Base-by-base conservation (phyloP, 2,888 invertebrate genomes). In the Scaeva pyrastri region DNA sequence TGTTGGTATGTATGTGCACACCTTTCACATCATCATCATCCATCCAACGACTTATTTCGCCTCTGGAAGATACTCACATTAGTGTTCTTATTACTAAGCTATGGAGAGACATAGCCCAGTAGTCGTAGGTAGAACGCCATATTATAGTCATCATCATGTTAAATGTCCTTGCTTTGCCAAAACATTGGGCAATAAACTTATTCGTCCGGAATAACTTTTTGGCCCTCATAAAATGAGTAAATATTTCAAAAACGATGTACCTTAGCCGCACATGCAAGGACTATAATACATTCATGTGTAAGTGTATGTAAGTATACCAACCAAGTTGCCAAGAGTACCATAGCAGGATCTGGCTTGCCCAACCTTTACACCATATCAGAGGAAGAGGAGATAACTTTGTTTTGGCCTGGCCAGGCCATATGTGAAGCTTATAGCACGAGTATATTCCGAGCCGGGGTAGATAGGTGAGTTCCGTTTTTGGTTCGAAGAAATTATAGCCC, bases 181-280 rank as follows among this genome's bases (percentile, higher is more conserved):
- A 86, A 71, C 77, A 77, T 71, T 66, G 52, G 52, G 81, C 78
- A 78, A 81, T 86, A 86, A 86, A 82, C 82, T 82, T 71, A 82
- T 71, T 82, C 86, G 74, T 71, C 77, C 45, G 82, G 78, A 86
- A 82, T 82, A 86, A 86, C 81, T 82, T 86, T 77, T 86, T 56
- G 82, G 86, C 62, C 74, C 58, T 86, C 81, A 56, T 77, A 77
- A 77, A 85, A 77, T 70, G 76, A 85, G 85, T 85, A 76, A 85
- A 77, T 85, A 80, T 76, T 80, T 85, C 85, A 85, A 79, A 77
- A 80, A 64, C 72, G 76, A 76, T 72, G 60, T 71, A 48, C 68
- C 39, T 48, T 66, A 23, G 66, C 21, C 76, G 58, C 56, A 41
- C 58, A 71, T 52, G 52, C 43, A 62, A 41, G 11, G 60, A 31